Evolutionary conservation across 1,140 invertebrate species (phyloP).

Genomic region (Drosophila varians): DNA sequence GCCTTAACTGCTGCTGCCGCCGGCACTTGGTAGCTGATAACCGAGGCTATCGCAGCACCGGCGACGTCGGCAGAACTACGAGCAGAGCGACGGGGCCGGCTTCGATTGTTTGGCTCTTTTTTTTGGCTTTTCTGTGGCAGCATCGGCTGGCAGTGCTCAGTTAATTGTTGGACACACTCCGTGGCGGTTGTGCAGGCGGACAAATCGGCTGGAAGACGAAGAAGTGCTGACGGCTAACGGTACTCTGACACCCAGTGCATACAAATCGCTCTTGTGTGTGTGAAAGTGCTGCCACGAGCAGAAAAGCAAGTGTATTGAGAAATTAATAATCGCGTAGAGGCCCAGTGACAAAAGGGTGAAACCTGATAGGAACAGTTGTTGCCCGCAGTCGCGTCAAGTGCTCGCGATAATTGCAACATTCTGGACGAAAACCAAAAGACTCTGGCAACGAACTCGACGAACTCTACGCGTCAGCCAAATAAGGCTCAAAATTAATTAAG

Average conservation of each 20-base stretch:
- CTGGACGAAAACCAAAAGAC: slow-evolving; percentile 43
- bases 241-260: slow-evolving; percentile 43
- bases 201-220: slow-evolving; percentile 12
- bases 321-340: slow-evolving; percentile 7
- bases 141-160: slow-evolving; percentile 72
- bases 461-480: slow-evolving; percentile 20
- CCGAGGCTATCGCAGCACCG: slow-evolving; percentile 40
- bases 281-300: slow-evolving; percentile 20
- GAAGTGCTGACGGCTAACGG: slow-evolving; percentile 44
- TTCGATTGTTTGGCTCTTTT: slow-evolving; percentile 36
- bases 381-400: slow-evolving; percentile 31
- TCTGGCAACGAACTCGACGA: slow-evolving; percentile 48
- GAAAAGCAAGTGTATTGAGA: slow-evolving; percentile 36
- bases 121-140: slow-evolving; percentile 79
- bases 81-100: slow-evolving; percentile 30
- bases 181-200: slow-evolving; percentile 63
- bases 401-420: slow-evolving; percentile 20
- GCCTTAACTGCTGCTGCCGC: slow-evolving; percentile 39
- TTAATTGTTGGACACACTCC: slow-evolving; percentile 77
- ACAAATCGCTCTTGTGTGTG: slow-evolving; percentile 36
- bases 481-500: slow-evolving; percentile 53
- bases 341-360: slow-evolving; percentile 46
- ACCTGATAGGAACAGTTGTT: slow-evolving; percentile 16
- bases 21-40: slow-evolving; percentile 57
- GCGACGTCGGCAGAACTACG: slow-evolving; percentile 15